Conservation (phyloP, 2,888 invertebrate genomes). For the Hetaerina titia region DNA sequence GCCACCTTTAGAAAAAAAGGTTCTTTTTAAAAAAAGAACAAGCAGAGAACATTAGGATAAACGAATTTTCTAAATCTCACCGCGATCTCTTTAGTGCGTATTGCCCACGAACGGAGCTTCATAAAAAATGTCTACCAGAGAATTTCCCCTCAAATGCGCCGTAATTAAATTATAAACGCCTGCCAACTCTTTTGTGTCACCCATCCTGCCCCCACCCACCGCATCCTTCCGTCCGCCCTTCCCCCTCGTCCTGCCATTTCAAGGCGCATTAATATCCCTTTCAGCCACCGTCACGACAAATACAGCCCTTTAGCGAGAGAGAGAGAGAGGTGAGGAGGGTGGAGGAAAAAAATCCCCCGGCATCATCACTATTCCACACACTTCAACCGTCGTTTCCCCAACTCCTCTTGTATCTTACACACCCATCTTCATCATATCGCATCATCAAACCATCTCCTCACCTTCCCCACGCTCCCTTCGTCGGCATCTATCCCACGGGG, state of each 20-base stretch:
- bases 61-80: not conserved
- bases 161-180: slow-evolving; percentile 59
- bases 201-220: not conserved
- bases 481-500: not conserved
- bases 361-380: slow-evolving; percentile 59
- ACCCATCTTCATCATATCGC: slow-evolving; percentile 62
- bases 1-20: no score
- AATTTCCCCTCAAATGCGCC: slow-evolving; percentile 19
- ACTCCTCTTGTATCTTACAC: slow-evolving; percentile 43
- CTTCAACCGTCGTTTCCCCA: slow-evolving; percentile 14
- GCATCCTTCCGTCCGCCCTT: not conserved
- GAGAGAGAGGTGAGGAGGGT: not conserved
- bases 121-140: not conserved
- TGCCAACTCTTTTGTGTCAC: slow-evolving; percentile 36
- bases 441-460: slow-evolving; percentile 26
- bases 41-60: not conserved
- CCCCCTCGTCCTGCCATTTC: not conserved
- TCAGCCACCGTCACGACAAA: slow-evolving; percentile 34
- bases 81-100: not conserved
- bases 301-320: not conserved
- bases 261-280: slow-evolving; percentile 9
- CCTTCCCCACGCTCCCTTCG: not conserved
- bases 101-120: not conserved
- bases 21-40: not conserved
- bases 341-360: not conserved